Evolutionary conservation across 1,140 invertebrate genomes (phyloP).

Genomic region (Scaptomyza graminum): DNA sequence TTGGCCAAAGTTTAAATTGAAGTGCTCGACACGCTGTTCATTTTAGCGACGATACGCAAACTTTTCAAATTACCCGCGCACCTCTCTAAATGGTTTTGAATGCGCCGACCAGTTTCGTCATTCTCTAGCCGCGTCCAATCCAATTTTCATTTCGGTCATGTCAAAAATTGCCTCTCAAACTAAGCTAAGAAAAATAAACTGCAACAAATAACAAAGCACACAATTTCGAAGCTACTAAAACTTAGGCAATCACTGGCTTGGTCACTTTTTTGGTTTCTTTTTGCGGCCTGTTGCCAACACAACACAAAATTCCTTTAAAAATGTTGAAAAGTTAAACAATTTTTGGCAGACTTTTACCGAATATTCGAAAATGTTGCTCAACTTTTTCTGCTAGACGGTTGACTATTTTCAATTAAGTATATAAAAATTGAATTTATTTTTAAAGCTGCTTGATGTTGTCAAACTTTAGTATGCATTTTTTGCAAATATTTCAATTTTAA

Average conservation of each 20-base stretch:
- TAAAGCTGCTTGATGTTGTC: too few relatives aligned
- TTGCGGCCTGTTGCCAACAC: neutral
- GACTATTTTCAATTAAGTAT: neutral
- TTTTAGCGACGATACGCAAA: slow-evolving; percentile 27
- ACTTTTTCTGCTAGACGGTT: neutral
- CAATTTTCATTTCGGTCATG: slow-evolving; percentile 43
- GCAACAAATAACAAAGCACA: slow-evolving; percentile 13
- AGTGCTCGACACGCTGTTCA: slow-evolving; percentile 22
- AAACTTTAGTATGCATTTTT: too few relatives aligned
- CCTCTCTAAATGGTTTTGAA: slow-evolving; percentile 49
- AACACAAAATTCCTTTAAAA: neutral
- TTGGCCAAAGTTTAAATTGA: slow-evolving; percentile 47
- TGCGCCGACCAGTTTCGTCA: slow-evolving; percentile 34
- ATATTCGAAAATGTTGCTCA: neutral
- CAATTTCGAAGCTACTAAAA: neutral
- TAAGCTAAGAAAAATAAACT: slow-evolving; percentile 38
- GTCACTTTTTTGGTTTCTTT: neutral
- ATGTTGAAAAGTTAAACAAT: neutral
- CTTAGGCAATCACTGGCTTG: neutral
- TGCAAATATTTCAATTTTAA: too few relatives aligned
- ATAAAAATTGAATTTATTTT: neutral
- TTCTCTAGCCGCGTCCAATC: slow-evolving; percentile 32
- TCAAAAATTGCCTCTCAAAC: slow-evolving; percentile 29
- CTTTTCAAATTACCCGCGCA: slow-evolving; percentile 44
- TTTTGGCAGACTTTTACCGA: neutral